Conservation (phyloP, 2,888 invertebrate genomes). For the Diadegma fenestrale region DNA sequence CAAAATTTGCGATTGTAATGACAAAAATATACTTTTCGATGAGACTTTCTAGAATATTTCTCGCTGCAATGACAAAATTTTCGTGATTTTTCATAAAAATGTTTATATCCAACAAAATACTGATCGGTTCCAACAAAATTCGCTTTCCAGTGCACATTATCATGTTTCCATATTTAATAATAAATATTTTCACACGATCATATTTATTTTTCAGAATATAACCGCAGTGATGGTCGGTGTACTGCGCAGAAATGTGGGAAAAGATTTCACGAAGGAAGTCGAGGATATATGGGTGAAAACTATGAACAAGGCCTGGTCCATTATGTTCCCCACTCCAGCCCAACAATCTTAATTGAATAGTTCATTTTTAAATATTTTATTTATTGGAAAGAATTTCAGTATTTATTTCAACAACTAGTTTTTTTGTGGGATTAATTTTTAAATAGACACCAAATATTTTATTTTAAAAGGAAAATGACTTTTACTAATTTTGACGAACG, state of each 20-base stretch:
- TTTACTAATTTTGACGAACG: constrained; percentile 11
- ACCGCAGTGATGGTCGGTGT: constrained; percentile 83
- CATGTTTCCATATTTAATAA: no score
- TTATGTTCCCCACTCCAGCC: constrained; percentile 64
- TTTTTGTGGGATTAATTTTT: background rate
- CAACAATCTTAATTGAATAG: constrained; percentile 47
- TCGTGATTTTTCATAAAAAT: no score
- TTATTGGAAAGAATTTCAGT: background rate
- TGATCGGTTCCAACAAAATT: no score
- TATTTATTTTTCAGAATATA: constrained; percentile 82
- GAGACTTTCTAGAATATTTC: no score
- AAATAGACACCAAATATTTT: background rate
- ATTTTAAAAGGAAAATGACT: constrained; percentile 13
- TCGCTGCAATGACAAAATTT: no score
- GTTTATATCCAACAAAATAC: no score
- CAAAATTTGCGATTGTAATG: no score
- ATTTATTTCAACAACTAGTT: constrained; percentile 6
- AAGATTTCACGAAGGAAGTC: constrained; percentile 83
- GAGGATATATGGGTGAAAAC: constrained; percentile 85
- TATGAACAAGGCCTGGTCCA: constrained; percentile 64
- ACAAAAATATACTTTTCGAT: no score
- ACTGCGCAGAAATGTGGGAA: constrained; percentile 83
- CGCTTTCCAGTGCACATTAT: no score
- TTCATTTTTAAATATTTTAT: background rate
- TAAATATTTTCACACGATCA: no score